A percentile compares a stretch with the other conserved stretches of the same genome.
Evolutionary conservation across 2,113 vertebrate genomes (phyloP).

Genomic region (Epinephelus lanceolatus): DNA sequence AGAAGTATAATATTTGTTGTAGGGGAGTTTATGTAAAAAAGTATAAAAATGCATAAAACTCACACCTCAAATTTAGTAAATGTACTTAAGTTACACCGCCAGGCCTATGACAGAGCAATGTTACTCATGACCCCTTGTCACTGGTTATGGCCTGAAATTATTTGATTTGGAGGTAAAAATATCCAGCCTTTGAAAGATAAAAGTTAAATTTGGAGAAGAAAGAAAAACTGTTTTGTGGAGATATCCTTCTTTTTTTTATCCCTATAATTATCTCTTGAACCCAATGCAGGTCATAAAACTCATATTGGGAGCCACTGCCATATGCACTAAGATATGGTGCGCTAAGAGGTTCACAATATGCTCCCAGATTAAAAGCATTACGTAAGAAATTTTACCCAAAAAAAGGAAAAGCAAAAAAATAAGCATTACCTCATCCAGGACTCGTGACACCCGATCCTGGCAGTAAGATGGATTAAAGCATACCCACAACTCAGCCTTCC

Average conservation of each 20-base stretch:
- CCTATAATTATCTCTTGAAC: not conserved
- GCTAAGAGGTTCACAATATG: not conserved
- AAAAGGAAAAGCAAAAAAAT: not conserved
- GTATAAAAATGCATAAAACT: not conserved
- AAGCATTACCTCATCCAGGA: constrained; percentile 77
- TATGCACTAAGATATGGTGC: not conserved
- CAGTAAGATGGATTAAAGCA: constrained; percentile 86
- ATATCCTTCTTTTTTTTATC: not conserved
- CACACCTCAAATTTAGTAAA: not conserved
- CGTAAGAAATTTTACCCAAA: not conserved
- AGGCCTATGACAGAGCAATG: not conserved
- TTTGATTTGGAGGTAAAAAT: too few species aligned
- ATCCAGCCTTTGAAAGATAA: too few species aligned
- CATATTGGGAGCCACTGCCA: not conserved
- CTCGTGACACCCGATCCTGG: constrained; percentile 71
- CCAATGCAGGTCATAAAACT: not conserved
- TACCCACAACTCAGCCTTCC: constrained; percentile 82
- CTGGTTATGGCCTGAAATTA: not conserved
- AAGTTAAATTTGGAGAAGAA: too few species aligned
- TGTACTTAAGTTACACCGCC: not conserved
- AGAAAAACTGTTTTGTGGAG: not conserved
- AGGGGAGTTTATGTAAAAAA: not conserved
- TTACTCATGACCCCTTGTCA: not conserved
- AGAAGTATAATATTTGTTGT: not conserved
- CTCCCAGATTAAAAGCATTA: not conserved